Percentiles rank a stretch among this genome's conserved stretches.
phyloP scores from a whole-genome alignment of 2,113 vertebrate genomes.

The Salvelinus fontinalis region DNA sequence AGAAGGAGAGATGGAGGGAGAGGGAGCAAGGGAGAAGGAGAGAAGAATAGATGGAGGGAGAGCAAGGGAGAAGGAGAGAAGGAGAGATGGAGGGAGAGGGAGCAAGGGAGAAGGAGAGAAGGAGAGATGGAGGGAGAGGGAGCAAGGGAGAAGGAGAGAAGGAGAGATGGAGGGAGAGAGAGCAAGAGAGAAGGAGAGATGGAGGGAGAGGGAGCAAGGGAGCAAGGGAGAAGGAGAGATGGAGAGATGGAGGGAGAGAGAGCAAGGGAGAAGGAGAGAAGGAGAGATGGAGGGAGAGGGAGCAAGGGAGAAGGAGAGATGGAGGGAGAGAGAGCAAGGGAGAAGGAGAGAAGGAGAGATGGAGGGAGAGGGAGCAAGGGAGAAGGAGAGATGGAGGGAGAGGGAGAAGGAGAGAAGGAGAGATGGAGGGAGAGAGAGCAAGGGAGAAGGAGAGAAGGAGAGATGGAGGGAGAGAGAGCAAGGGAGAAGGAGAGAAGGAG shows the following conservation, averaged over 20 bases:
- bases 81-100: constrained; percentile 39
- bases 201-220: too few relatives aligned
- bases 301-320: too few relatives aligned
- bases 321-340: too few relatives aligned
- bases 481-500: constrained; percentile 9
- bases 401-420: neutral
- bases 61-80: constrained; percentile 52
- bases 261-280: too few relatives aligned
- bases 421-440: constrained; percentile 27
- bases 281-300: too few relatives aligned
- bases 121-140: constrained; percentile 7
- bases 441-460: neutral
- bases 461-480: constrained; percentile 27
- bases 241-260: too few relatives aligned
- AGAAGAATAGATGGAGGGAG: constrained; percentile 31
- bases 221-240: too few relatives aligned
- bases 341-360: too few relatives aligned
- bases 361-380: too few relatives aligned
- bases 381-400: too few relatives aligned
- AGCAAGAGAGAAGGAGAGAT: neutral
- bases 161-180: neutral
- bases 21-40: too few relatives aligned
- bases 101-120: constrained; percentile 40
- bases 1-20: too few relatives aligned
- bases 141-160: constrained; percentile 17